A percentile compares a stretch with the other conserved stretches of the same genome.
phyloP scores from a whole-genome alignment of 2,113 vertebrate species.

The Chelonoidis abingdonii region DNA sequence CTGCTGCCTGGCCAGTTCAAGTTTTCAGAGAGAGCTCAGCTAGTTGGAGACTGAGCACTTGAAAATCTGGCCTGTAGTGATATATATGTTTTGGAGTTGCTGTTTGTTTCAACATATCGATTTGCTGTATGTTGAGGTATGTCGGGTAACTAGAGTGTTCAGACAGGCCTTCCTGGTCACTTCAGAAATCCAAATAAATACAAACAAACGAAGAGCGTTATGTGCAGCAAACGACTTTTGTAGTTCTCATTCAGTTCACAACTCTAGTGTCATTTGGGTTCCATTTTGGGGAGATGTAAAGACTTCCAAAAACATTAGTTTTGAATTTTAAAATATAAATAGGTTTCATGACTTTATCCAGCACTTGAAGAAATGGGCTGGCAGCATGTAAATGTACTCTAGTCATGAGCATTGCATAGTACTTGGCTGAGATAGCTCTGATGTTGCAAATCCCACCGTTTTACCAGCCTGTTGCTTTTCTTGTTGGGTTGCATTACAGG shows the following conservation, averaged over 20 bases:
- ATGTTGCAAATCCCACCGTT: fast-evolving
- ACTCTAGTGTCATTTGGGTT: neutral
- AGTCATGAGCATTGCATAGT: neutral
- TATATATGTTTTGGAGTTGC: neutral
- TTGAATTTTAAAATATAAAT: neutral
- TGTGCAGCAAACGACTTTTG: neutral
- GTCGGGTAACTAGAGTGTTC: neutral
- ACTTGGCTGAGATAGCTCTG: neutral
- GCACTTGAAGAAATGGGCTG: neutral
- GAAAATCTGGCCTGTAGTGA: neutral
- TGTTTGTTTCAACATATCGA: neutral
- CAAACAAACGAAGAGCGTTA: too few relatives aligned
- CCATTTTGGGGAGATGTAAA: neutral
- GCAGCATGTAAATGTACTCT: neutral
- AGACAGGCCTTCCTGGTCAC: neutral
- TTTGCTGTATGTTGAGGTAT: neutral
- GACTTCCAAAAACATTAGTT: neutral
- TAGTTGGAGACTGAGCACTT: neutral
- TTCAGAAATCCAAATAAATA: neutral
- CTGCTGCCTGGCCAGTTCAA: too few relatives aligned
- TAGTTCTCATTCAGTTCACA: neutral
- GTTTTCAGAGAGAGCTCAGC: neutral
- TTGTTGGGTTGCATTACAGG: neutral
- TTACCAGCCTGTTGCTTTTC: neutral
- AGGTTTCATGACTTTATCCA: neutral